These are phyloP conservation scores for Sepioteuthis lessoniana DNA, from an alignment of 2,888 invertebrate species.

Conservation along the genomic window DNA sequence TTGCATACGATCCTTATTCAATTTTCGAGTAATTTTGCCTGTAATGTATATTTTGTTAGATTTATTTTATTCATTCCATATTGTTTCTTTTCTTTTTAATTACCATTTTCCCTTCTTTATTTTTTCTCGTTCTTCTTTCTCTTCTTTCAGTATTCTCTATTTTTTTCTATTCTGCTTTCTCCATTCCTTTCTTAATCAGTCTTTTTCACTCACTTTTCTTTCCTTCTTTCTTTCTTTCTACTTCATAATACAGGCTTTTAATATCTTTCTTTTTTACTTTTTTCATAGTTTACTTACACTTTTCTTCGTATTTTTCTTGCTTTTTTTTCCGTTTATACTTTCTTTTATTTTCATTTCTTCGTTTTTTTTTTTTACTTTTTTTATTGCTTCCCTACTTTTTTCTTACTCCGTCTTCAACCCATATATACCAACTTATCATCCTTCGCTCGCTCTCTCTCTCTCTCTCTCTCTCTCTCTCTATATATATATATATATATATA, in stretches of 20 bases:
- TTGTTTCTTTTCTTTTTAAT: neutral
- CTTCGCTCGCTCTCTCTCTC: neutral
- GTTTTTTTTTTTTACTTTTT: neutral
- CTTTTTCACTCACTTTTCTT: neutral
- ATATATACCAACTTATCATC: neutral
- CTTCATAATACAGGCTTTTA: too few species aligned
- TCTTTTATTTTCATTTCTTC: neutral
- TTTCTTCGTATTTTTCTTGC: neutral
- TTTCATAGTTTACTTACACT: too few species aligned
- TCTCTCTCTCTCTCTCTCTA: neutral
- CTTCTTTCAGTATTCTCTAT: neutral
- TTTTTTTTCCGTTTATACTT: neutral
- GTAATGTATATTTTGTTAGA: neutral
- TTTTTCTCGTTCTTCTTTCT: neutral
- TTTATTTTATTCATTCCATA: neutral
- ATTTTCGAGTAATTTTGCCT: neutral
- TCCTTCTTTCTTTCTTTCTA: neutral
- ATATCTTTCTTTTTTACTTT: too few species aligned
- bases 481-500: too few species aligned
- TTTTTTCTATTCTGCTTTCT: neutral
- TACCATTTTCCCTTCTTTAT: neutral
- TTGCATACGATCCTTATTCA: neutral
- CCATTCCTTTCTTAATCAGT: neutral
- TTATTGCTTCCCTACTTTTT: neutral
- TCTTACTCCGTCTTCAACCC: neutral